Evolutionary conservation across 2,797 vertebrate species (phyloP), one percentile per base, ranked within the genome.

Genomic region (Mionectes olivaceus): DNA sequence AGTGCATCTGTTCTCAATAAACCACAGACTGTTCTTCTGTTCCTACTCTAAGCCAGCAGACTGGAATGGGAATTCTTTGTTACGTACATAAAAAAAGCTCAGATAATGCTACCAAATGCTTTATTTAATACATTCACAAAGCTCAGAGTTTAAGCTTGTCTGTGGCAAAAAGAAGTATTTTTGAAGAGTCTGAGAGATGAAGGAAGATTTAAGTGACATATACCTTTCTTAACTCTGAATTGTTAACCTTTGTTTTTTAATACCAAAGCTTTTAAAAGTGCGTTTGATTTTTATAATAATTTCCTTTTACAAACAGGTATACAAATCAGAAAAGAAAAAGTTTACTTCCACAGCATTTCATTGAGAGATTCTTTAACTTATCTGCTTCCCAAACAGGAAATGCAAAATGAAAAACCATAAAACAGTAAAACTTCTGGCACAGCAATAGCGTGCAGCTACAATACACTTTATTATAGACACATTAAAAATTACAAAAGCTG

Each of bases 1-100:
- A 98, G 97, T 98, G 98, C 98, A 98, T 98, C 98, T 98, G 98
- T 98, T 98, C 98, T 97, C 98, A 98, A 98, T 98, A 98, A 98
- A 98, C 98, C 97, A 97, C 98, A 98, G 98, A 98, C 98, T 98
- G 98, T 98, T 98, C 98, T 97, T 98, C 97, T 97, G 97, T 96
- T 98, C 92, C 9, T 97, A 97, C 97, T 97, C 97, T 97, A 97
- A 98, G 97, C 97, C 96, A 97, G 98, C 97, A 98, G 97, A 96
- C 97, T 97, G 97, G 97, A 97, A 94, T 98, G 98, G 98, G 97
- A 97, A 98, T 98, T 98, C 98, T 98, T 98, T 98, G 98, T 98
- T 98, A 98, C 97, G 96, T 98, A 98, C 97, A 98, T 98, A 97
- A 97, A 97, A 97, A 98, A 98, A 97, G 96, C 97, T 97, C 96